Evolutionary conservation across 2,888 invertebrate genomes (phyloP), one percentile per base, ranked within the genome.

Genomic region (Bombyx huttoni): DNA sequence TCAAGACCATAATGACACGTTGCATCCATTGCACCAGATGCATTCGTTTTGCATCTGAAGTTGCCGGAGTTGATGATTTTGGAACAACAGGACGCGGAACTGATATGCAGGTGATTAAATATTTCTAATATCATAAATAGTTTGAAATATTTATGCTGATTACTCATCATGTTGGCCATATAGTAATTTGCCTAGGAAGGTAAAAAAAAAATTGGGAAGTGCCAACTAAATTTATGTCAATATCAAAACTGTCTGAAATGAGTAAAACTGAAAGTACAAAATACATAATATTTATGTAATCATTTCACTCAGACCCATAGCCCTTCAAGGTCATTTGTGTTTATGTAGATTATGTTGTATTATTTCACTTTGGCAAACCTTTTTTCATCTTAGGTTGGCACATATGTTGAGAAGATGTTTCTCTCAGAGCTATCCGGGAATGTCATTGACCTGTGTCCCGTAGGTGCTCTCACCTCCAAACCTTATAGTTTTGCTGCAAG

Each of bases 11-110:
- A 24, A 99, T 99, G 99, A 99, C 99, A 0, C 92, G 99, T 51
- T 99, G 99, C 81, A 99, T 99, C 73, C 99, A 99, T 73, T 99
- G 99, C 84, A 99, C 99, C 0, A 91, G 99, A 6, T 99, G 98
- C 78, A 96, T 99, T 65, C 92, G 98, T 59, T 99, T 99, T 85
- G 99, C 98, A 2, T 98, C 98, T 1, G 99, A 99, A 89, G 94
- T 99, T n/a, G 99, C 99, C 52, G 99, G 99, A 10, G 94, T 99
- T 48, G 98, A 98, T 77, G 99, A 99, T 85, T 90, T 99, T 57
- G 93, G 99, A 52, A 97, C 97, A 5, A 97, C 97, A 33, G 97
- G 98, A 1, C 91, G 98, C 70, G 98, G 98, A 50, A 92, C 93
- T 63, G 98, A 98, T 59, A 99, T 99, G 98, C 98, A 98, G 91